Evolutionary conservation across 2,797 vertebrate genomes (phyloP).

Genomic region (Stomatorhinus walkeri): DNA sequence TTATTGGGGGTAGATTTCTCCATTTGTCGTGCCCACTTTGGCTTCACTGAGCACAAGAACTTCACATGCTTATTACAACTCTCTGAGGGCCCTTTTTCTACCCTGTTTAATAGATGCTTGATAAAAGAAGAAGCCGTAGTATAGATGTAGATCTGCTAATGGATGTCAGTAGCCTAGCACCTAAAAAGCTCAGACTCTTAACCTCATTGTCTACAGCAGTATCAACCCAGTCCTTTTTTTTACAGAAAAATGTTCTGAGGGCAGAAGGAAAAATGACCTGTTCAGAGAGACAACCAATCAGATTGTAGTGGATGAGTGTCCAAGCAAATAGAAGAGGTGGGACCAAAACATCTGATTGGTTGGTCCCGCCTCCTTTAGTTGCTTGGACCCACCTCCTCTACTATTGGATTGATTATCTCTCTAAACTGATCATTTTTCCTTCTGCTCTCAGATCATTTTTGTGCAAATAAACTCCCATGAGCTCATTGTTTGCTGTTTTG

Average conservation of each 20-base stretch:
- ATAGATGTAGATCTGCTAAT: not conserved
- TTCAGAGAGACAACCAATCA: not conserved
- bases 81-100: not conserved
- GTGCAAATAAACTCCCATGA: not conserved
- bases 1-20: slow-evolving; percentile 3
- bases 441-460: not conserved
- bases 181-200: not conserved
- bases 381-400: not conserved
- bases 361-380: not conserved
- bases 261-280: not conserved
- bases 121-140: not conserved
- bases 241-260: not conserved
- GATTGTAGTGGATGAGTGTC: not conserved
- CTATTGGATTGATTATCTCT: not conserved
- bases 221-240: not conserved
- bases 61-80: not conserved
- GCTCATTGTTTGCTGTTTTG: not conserved
- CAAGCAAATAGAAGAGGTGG: not conserved
- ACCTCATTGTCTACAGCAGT: not conserved
- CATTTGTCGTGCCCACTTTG: not conserved
- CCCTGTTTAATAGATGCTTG: not conserved
- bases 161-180: not conserved
- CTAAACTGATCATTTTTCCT: not conserved
- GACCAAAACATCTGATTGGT: not conserved
- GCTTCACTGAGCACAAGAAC: not conserved